Evolutionary conservation across 2,797 vertebrate species (phyloP), one percentile per base, ranked within the genome.

Genomic region (Paratrypauchen microcephalus): DNA sequence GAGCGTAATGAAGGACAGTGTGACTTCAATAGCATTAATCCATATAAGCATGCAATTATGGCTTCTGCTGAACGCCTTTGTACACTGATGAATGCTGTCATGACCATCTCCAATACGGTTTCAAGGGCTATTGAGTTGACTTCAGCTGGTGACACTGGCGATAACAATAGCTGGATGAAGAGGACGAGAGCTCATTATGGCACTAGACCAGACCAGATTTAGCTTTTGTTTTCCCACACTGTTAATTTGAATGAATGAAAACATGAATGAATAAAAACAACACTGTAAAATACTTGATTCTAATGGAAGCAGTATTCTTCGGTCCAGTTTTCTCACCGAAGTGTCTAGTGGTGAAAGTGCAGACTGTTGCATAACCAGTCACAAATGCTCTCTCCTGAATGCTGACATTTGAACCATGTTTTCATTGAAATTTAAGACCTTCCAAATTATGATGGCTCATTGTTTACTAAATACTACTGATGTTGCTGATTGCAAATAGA

Each of bases 51-150:
- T 28, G 13, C 28, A 16, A 72, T 77, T 77, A 78, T 68, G 11
- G 28, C 50, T 70, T 76, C 32, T 32, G 23, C 72, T 30, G 52
- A 60, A 73, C 13, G 24, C 60, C 8, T 79, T 79, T 68, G 60
- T 76, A 21, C 57, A 21, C 6, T 47, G 78, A 76, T 77, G 63
- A 83, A 72, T 69, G 64, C 74, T 73, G 39, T 73, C 61, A 45
- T 78, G 71, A 52, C 66, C 48, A 68, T 77, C 75, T 70, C 73
- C 66, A 62, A 66, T 73, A 75, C 55, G 28, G 21, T 75, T 67
- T 74, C 58, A 75, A 80, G 77, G 69, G 69, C 77, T 76, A 48
- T 64, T 80, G 78, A 76, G 75, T 62, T 67, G 69, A 76, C 69
- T 77, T 77, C 58, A 68, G 64, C 28, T 54, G 26, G 66, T 74